Base-by-base conservation (phyloP, 2,113 vertebrate species). In the Carassius gibelio region DNA sequence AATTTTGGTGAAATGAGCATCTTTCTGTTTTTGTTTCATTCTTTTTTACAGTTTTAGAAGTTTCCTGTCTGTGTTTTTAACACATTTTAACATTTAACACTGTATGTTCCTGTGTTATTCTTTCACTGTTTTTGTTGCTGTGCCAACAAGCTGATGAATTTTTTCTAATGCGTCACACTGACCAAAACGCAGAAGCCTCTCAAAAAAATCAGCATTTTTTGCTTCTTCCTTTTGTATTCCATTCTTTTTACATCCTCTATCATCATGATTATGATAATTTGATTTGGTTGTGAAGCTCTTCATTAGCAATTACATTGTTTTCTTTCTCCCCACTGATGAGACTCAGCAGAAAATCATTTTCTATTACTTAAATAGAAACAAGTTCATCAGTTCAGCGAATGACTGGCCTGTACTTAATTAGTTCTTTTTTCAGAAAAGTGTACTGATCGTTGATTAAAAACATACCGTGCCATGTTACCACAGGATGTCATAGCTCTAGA, bases 21-120 rank as follows among this genome's bases (percentile, higher is more conserved):
- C 5, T 66, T 38, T 21, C n/a, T 84, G 71, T 86, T 5, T 38
- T 81, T 72, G 48, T 55, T 76, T 76, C 14, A 76, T 30, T 55
- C 42, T 38, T 42, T 48, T 48, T 0, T 23, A 45, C 38, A 75
- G 6, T 11, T 26, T 75, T 48, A 23, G 71, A 7, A 17, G 17
- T 19, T 30, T 21, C 57, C 21, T n/a, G 8, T 61, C 23, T 48
- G 15, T 26, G 17, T 38, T 75, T 76, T 55, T 76, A 30, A 55
- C 13, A 23, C 11, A 11, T 38, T n/a, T 50, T 50, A 68, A 66
- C 1, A 30, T 14, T 66, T 30, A 26, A 2, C 62, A 30, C 3
- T 66, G 42, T 10, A 3, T 26, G 71, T 75, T 15, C 42, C 72
- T 74, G n/a, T 0, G 42, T 74, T 74, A n/a, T 74, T 74, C 21